These are phyloP conservation scores for Melinopterus prodromus DNA, from an alignment of 2,888 invertebrate genomes.

Conservation along the genomic window DNA sequence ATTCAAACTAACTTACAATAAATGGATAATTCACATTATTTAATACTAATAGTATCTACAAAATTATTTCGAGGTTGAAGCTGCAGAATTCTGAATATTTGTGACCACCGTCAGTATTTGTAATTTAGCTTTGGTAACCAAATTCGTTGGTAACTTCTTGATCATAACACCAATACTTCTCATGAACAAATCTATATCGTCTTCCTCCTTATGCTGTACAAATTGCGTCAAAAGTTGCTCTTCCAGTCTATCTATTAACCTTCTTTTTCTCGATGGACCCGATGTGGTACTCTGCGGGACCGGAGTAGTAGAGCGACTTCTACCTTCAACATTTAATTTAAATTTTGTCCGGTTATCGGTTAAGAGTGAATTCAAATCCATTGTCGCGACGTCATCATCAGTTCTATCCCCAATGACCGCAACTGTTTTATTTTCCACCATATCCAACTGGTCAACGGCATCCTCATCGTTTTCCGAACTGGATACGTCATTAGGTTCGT, in stretches of 20 bases:
- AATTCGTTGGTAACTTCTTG: slow-evolving; percentile 10
- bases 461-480: background rate
- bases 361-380: background rate
- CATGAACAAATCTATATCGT: slow-evolving; percentile 20
- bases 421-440: background rate
- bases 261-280: background rate
- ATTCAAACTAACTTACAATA: background rate
- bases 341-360: background rate
- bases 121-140: slow-evolving; percentile 7
- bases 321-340: background rate
- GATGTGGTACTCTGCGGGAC: slow-evolving; percentile 12
- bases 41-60: background rate
- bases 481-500: background rate
- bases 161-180: slow-evolving; percentile 15
- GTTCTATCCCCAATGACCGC: background rate
- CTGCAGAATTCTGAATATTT: slow-evolving; percentile 4
- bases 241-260: slow-evolving; percentile 12
- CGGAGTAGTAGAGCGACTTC: background rate
- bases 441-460: background rate
- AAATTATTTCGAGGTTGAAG: background rate
- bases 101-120: slow-evolving; percentile 10
- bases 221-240: slow-evolving; percentile 21
- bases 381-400: background rate
- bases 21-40: background rate
- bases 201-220: slow-evolving; percentile 13